Percentiles rank a stretch among this genome's conserved stretches.
These are phyloP conservation scores for Caenorhabditis auriculariae DNA, from an alignment of 2,888 invertebrate genomes.

Conservation along the genomic window DNA sequence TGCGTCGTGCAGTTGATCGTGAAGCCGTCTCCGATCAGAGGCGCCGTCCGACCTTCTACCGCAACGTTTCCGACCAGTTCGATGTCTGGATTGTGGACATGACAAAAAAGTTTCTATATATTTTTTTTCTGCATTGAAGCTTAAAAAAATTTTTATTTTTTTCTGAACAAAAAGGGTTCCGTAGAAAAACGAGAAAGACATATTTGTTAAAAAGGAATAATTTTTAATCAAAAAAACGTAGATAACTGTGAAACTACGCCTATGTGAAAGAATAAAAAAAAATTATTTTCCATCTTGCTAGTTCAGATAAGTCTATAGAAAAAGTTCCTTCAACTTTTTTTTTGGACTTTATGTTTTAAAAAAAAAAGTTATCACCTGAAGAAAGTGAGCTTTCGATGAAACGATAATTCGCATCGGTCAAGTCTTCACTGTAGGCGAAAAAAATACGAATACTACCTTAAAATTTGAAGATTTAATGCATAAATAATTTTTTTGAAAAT, in stretches of 20 bases:
- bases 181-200: background rate
- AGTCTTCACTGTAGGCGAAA: constrained; percentile 28
- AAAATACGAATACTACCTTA: constrained; percentile 34
- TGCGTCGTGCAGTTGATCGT: constrained; percentile 12
- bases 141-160: background rate
- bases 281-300: background rate
- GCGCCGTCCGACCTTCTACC: constrained; percentile 22
- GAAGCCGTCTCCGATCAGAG: constrained; percentile 17
- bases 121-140: background rate
- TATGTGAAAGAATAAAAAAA: background rate
- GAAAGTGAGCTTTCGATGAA: constrained; percentile 30
- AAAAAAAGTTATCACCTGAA: constrained; percentile 15
- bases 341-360: background rate
- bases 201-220: background rate
- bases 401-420: constrained; percentile 29
- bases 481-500: background rate
- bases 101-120: background rate
- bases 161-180: background rate
- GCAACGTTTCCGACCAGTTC: constrained; percentile 34
- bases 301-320: background rate
- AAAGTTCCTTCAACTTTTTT: too few species aligned
- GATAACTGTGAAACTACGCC: background rate
- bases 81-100: constrained; percentile 20
- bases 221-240: too few species aligned
- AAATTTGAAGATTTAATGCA: background rate